A percentile compares a stretch with the other conserved stretches of the same genome.
Evolutionary conservation across 2,113 vertebrate genomes (phyloP).

Genomic region (Tupaia tana): DNA sequence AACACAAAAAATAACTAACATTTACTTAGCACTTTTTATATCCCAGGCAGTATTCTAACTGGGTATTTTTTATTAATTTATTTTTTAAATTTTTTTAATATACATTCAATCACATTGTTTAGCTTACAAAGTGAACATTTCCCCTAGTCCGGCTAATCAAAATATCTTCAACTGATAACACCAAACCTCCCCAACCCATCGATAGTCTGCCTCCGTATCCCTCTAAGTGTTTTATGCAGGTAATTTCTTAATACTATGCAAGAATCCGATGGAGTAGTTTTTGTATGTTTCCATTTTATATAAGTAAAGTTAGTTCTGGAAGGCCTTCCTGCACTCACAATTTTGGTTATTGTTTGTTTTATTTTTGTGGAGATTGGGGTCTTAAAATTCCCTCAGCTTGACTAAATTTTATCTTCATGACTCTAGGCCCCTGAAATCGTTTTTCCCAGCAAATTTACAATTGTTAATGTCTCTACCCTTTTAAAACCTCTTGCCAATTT

Average conservation of each 20-base stretch:
- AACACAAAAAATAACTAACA: not conserved
- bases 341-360: not conserved
- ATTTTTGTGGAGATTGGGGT: too few species aligned
- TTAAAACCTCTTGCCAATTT: not conserved
- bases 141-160: too few species aligned
- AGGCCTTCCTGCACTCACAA: not conserved
- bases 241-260: not conserved
- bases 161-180: too few species aligned
- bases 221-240: not conserved
- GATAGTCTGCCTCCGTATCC: too few species aligned
- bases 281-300: not conserved
- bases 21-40: not conserved
- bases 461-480: not conserved
- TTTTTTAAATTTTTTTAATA: too few species aligned
- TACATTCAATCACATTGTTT: too few species aligned
- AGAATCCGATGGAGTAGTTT: not conserved
- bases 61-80: too few species aligned
- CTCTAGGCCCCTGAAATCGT: not conserved
- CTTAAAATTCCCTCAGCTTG: not conserved
- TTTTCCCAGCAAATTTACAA: slow-evolving; percentile 34
- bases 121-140: too few species aligned
- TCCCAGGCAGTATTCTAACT: not conserved
- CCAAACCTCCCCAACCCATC: too few species aligned
- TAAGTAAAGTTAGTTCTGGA: not conserved
- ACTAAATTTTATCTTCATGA: not conserved